Base-by-base conservation (phyloP, 2,797 vertebrate genomes). In the Euthynnus affinis region DNA sequence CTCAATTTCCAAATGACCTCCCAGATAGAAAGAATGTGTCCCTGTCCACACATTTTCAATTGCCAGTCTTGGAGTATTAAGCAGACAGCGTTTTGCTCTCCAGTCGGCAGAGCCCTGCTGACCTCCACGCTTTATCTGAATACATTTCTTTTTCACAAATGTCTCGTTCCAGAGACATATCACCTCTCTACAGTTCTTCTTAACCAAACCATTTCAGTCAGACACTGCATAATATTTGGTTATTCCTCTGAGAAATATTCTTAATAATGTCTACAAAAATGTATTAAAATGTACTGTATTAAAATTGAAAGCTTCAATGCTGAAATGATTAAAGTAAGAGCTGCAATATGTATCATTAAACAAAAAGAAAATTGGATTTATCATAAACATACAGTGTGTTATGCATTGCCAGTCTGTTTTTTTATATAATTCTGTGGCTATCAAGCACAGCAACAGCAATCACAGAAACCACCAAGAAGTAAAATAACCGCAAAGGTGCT, bases 1-100 rank as follows among this genome's bases (percentile, higher is more conserved):
- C 85, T 87, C 86, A 55, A 71, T 92, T 91, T 90, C 85, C 76
- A 88, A 92, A 92, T 87, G 91, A 92, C 91, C 93, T 91, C 87
- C 86, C 73, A 76, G 57, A 84, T 82, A 78, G 73, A 88, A 72
- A 66, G 74, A 86, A 83, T 85, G 86, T 74, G 85, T 88, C 89
- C 87, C 87, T 60, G 52, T 82, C 55, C 78, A 62, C 85, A 84
- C 74, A 72, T 86, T 84, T 83, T 64, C 82, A 84, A 57, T 76
- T 32, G 57, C 49, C 53, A 23, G 76, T 70, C 74, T 81, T 17
- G 56, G 58, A 29, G 75, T 85, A 62, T 83, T 79, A 81, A 89
- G 64, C 34, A 62, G 48, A 63, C 46, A 69, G 18, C 71, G 75
- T 77, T 79, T 52, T 48, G 14, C 70, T 81, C 71, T 71, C 34